A percentile compares a stretch with the other conserved stretches of the same genome.
Conservation (phyloP, 2,888 invertebrate genomes). For the Athalia circularis region DNA sequence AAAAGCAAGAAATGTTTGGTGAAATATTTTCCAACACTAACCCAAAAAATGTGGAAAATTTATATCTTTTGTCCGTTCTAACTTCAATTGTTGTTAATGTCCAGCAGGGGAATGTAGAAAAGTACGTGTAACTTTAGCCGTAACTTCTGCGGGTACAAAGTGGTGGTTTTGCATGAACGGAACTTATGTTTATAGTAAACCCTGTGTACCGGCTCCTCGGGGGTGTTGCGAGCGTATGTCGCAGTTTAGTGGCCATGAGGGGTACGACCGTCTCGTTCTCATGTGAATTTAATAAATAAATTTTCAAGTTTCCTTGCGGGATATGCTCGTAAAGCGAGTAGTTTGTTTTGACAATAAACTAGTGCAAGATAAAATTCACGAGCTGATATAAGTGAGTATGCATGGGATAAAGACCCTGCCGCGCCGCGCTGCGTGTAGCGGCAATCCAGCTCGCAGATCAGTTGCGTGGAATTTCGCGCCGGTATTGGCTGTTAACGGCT, state of each 20-base stretch:
- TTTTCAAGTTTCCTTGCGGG: slow-evolving; percentile 10
- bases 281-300: slow-evolving; percentile 29
- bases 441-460: not conserved
- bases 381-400: not conserved
- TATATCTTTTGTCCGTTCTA: too few species aligned
- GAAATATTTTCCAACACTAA: too few species aligned
- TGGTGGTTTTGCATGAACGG: too few species aligned
- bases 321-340: not conserved
- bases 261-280: not conserved
- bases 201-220: not conserved
- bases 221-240: too few species aligned
- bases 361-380: not conserved
- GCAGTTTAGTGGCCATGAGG: slow-evolving; percentile 15
- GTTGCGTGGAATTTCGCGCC: not conserved
- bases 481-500: not conserved
- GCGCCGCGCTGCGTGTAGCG: not conserved
- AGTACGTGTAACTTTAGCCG: too few species aligned
- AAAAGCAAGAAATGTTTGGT: too few species aligned
- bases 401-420: not conserved
- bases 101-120: too few species aligned
- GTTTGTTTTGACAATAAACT: not conserved
- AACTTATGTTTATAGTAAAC: not conserved
- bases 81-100: too few species aligned
- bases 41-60: too few species aligned
- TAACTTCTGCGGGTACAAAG: too few species aligned